These are phyloP conservation scores for Embiotoca jacksoni DNA, from an alignment of 2,113 vertebrate genomes.

Conservation along the genomic window DNA sequence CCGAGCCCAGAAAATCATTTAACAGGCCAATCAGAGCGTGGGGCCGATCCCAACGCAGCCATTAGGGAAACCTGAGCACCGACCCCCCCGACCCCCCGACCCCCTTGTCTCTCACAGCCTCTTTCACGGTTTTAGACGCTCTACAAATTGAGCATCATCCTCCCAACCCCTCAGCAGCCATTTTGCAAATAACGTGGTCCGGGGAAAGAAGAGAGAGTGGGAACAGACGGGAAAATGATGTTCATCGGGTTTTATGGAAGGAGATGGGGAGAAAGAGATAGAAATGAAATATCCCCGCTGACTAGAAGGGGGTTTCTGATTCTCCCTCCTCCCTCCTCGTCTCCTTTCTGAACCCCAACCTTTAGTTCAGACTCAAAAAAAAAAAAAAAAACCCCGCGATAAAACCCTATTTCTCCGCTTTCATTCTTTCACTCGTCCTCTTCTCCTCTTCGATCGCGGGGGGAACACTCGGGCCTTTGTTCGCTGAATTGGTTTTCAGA, in stretches of 20 bases:
- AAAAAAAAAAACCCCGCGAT: constrained; percentile 46
- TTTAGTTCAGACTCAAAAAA: constrained; percentile 73
- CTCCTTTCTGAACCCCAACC: constrained; percentile 62
- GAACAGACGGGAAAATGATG: constrained; percentile 75
- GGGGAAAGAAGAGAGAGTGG: constrained; percentile 64
- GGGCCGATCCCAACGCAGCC: constrained; percentile 64
- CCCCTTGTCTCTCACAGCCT: constrained; percentile 65
- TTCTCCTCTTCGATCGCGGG: constrained; percentile 62
- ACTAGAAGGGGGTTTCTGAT: constrained; percentile 56
- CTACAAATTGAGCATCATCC: constrained; percentile 82
- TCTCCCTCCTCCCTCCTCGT: constrained; percentile 2
- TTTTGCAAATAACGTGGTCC: constrained; percentile 70
- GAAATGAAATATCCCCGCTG: constrained; percentile 67
- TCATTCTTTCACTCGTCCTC: constrained; percentile 65
- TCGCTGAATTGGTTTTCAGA: constrained; percentile 80
- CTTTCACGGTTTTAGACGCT: constrained; percentile 63
- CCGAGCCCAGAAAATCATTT: constrained; percentile 80
- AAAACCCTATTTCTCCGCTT: constrained; percentile 72
- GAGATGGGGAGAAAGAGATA: constrained; percentile 66
- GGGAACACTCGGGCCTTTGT: constrained; percentile 81
- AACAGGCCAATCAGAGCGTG: constrained; percentile 71
- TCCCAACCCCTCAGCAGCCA: constrained; percentile 66
- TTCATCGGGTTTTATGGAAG: constrained; percentile 55
- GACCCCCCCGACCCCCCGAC: constrained; percentile 45
- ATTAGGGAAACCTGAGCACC: constrained; percentile 77